Percentiles rank a stretch among this genome's conserved stretches.
Evolutionary conservation across 2,797 vertebrate genomes (phyloP).

Genomic region (Poecilia picta): DNA sequence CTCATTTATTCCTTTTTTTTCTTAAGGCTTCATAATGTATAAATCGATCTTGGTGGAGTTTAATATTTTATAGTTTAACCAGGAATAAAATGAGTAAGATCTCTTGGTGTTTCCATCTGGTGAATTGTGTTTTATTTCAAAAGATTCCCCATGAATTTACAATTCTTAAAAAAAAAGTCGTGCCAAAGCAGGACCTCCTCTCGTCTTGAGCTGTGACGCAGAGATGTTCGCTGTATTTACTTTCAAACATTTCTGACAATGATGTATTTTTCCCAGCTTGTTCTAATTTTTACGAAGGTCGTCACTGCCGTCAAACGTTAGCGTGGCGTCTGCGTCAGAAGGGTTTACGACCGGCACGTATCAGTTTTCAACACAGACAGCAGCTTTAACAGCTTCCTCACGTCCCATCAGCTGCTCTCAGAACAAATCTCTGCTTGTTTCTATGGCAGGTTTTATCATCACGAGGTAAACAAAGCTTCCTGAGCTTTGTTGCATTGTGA

Average conservation of each 20-base stretch:
- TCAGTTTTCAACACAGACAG: not conserved
- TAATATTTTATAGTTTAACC: not conserved
- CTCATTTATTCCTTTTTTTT: not conserved
- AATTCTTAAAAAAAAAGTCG: not conserved
- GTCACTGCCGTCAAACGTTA: not conserved
- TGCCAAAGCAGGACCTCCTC: not conserved
- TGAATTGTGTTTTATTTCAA: not conserved
- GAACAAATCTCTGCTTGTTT: slow-evolving; percentile 24
- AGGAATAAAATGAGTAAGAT: not conserved
- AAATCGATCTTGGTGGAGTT: not conserved
- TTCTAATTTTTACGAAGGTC: slow-evolving; percentile 12
- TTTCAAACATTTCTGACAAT: slow-evolving; percentile 4
- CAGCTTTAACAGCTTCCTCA: slow-evolving; percentile 1
- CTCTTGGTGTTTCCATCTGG: not conserved
- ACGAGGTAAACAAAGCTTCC: slow-evolving; percentile 32
- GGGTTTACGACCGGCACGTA: slow-evolving; percentile 7
- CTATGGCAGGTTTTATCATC: slow-evolving; percentile 16
- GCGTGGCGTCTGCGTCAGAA: not conserved
- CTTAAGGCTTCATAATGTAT: not conserved
- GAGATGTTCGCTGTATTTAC: slow-evolving; percentile 8
- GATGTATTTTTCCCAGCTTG: not conserved
- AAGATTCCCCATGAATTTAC: not conserved
- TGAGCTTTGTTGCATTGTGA: slow-evolving; percentile 23
- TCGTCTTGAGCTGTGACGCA: not conserved
- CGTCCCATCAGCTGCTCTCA: slow-evolving; percentile 10